phyloP scores from a whole-genome alignment of 2,113 vertebrate species.

The Pipa parva region DNA sequence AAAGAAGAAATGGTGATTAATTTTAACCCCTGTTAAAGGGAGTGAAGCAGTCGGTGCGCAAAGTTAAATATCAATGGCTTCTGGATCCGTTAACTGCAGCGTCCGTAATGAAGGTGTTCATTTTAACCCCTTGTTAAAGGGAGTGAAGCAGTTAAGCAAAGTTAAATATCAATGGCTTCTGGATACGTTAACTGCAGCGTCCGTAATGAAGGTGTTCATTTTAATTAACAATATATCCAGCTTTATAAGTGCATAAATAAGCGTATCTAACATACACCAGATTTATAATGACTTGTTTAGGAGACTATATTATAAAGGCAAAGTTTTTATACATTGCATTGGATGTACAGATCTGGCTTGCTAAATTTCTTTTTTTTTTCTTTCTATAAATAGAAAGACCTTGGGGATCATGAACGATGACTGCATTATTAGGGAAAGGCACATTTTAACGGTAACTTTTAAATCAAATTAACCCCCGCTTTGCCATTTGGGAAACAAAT shows the following conservation, averaged over 20 bases:
- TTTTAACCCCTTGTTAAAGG: neutral
- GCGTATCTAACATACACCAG: slow-evolving; percentile 26
- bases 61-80: slow-evolving; percentile 56
- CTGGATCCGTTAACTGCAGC: slow-evolving; percentile 50
- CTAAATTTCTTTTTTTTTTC: slow-evolving; percentile 7
- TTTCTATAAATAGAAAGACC: neutral
- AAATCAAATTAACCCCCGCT: no score
- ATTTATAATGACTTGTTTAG: slow-evolving; percentile 27
- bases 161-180: slow-evolving; percentile 58
- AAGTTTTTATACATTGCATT: slow-evolving; percentile 17
- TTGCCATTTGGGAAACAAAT: no score
- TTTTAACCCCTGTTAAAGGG: slow-evolving; percentile 47
- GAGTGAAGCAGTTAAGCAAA: neutral
- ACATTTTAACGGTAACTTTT: neutral
- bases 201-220: slow-evolving; percentile 12
- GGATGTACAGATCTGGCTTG: slow-evolving; percentile 18
- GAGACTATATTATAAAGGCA: slow-evolving; percentile 17
- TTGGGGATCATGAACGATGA: neutral
- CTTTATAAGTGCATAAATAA: slow-evolving; percentile 18
- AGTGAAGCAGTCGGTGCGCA: slow-evolving; percentile 54
- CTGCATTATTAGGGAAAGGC: neutral
- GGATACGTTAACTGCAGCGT: slow-evolving; percentile 48
- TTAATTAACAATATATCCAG: slow-evolving; percentile 14
- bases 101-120: slow-evolving; percentile 2
- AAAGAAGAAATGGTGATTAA: slow-evolving; percentile 44